Evolutionary conservation across 2,797 vertebrate species (phyloP), one percentile per base, ranked within the genome.

Genomic region (Smutsia gigantea): DNA sequence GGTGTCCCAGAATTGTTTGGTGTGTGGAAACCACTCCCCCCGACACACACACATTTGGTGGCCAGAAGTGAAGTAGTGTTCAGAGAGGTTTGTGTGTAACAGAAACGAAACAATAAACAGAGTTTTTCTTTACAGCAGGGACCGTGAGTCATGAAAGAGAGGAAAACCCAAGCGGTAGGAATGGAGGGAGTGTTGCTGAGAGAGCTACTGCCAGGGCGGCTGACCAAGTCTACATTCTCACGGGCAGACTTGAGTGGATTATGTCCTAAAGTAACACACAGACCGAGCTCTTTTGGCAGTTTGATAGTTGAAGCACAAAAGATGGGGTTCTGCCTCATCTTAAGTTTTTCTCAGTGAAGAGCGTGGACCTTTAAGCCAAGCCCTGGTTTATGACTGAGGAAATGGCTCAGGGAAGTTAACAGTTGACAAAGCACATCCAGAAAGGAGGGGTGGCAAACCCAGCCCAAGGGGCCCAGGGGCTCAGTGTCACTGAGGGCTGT

Each of bases 311-410:
- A 3, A 63, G 69, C 78, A 69, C 8, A 49, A 74, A 83, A 83
- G 69, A 66, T 2, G 53, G 37, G 88, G 34, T 69, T 63, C 49
- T 81, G 61, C 18, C 49, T 94, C 68, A 34, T 77, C 55, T 81
- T 61, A 39, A 27, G 53, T 14, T 92, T 68, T 90, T 75, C n/a
- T 57, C 39, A 89, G 55, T 14, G 82, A 59, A 63, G 27, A 94
- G 96, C 85, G 66, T 7, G 55, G 21, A 82, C 68, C 93, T 93
- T 85, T 87, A 86, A 59, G 19, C 21, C 12, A 85, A 71, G 37
- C 31, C 61, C 89, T 34, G 39, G 61, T 74, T 71, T 66, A 75
- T 42, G 49, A 42, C 61, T 4, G 49, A 68, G 61, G 34, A 88
- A 93, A 90, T 18, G 13, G 72, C 49, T 42, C 74, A 69, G 46